Evolutionary conservation across 2,113 vertebrate species (phyloP).

Genomic region (Lophotis ruficrista): DNA sequence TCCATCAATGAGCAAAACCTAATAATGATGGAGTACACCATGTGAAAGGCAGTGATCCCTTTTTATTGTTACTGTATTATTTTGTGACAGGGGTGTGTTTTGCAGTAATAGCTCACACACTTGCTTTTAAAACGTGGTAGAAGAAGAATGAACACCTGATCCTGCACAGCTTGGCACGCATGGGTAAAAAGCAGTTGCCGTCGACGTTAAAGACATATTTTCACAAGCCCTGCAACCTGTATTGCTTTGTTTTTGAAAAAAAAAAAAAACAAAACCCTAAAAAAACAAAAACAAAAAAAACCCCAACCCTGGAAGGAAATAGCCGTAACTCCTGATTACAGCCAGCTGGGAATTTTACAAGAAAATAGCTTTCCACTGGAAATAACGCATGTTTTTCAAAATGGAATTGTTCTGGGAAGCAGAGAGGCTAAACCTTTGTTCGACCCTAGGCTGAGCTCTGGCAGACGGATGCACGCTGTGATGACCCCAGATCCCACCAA

Average conservation of each 20-base stretch:
- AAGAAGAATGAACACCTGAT: not conserved
- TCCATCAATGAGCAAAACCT: not conserved
- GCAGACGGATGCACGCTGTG: accelerated
- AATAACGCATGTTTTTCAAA: not conserved
- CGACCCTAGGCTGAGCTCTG: not conserved
- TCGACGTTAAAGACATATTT: not conserved
- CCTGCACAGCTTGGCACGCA: not conserved
- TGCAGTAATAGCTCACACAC: not conserved
- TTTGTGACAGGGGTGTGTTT: not conserved
- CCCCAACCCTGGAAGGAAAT: not conserved
- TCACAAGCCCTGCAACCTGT: not conserved
- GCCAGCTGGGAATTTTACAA: not conserved
- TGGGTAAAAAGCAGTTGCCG: not conserved
- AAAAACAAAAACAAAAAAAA: no score
- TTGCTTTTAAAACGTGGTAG: not conserved
- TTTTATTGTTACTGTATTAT: not conserved
- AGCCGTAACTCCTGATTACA: not conserved
- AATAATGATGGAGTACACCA: not conserved
- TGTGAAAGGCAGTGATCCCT: not conserved
- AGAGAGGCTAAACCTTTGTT: not conserved
- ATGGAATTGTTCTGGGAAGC: not conserved
- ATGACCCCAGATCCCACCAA: accelerated
- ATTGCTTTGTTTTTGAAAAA: not conserved
- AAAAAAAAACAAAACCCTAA: no score
- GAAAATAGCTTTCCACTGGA: not conserved